phyloP scores from a whole-genome alignment of 2,888 invertebrate genomes.

The Caenorhabditis zanzibari region DNA sequence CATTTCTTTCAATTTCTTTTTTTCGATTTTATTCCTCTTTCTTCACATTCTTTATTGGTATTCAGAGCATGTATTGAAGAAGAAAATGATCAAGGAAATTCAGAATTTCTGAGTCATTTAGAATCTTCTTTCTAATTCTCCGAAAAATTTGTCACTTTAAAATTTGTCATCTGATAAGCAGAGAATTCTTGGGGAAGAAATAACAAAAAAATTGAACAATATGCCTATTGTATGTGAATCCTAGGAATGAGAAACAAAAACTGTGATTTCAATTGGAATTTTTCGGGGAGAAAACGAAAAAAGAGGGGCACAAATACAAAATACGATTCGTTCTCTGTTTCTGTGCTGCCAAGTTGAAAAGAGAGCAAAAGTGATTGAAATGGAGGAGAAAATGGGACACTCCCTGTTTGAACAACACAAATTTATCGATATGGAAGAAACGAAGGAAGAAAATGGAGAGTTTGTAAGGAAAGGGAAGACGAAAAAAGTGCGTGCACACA shows the following conservation, averaged over 20 bases:
- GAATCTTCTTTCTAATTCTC: background rate
- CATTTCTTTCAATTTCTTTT: background rate
- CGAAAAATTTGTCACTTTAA: background rate
- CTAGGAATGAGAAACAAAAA: background rate
- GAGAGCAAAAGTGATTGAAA: conserved; percentile 6
- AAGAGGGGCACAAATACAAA: conserved; percentile 15
- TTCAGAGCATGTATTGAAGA: background rate
- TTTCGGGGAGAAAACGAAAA: conserved; percentile 4
- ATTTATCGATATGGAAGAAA: conserved; percentile 48
- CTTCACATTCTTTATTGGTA: conserved; percentile 11
- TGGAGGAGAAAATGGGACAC: conserved; percentile 10
- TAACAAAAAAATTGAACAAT: background rate
- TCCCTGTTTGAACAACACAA: conserved; percentile 56
- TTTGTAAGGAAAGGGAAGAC: conserved; percentile 3
- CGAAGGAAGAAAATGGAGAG: conserved; percentile 6
- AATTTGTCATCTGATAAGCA: conserved; percentile 43
- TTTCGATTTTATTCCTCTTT: background rate
- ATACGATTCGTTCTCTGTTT: conserved; percentile 23
- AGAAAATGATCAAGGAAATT: background rate
- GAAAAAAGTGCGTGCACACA: conserved; percentile 24
- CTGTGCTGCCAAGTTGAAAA: conserved; percentile 1
- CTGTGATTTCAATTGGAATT: background rate
- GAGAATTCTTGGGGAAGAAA: background rate
- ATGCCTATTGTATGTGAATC: background rate
- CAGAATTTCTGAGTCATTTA: conserved; percentile 13